These are phyloP conservation scores for Pachymerium ferrugineum DNA, from an alignment of 2,888 invertebrate genomes.

Conservation along the genomic window DNA sequence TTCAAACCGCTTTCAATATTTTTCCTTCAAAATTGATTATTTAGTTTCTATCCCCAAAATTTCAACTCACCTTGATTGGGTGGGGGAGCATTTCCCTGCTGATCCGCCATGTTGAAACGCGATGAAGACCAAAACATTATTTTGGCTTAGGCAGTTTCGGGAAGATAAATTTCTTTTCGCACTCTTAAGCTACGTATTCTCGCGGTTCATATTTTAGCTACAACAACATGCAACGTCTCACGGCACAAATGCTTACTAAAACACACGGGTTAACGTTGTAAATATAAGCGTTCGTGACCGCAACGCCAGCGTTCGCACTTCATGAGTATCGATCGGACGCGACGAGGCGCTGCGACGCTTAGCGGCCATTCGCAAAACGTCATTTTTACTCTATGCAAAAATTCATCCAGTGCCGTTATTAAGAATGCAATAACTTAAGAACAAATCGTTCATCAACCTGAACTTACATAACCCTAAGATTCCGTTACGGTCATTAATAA, in stretches of 20 bases:
- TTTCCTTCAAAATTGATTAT: too few relatives aligned
- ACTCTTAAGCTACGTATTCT: neutral
- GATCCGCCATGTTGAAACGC: conserved; percentile 28
- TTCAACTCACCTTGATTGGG: conserved; percentile 27
- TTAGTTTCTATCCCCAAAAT: neutral
- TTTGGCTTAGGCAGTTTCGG: neutral
- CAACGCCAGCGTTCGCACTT: too few relatives aligned
- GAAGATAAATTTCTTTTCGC: neutral
- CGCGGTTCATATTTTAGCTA: neutral
- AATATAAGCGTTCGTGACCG: too few relatives aligned
- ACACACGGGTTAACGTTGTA: too few relatives aligned
- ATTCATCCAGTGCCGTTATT: neutral
- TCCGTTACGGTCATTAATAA: too few relatives aligned
- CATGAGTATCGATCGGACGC: too few relatives aligned
- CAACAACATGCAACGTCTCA: too few relatives aligned
- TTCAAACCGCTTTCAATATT: too few relatives aligned
- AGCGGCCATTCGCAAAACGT: too few relatives aligned
- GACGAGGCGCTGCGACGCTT: too few relatives aligned
- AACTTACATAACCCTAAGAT: too few relatives aligned
- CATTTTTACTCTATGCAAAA: neutral
- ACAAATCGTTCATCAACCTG: neutral
- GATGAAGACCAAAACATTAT: conserved; percentile 23
- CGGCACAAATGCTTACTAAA: too few relatives aligned
- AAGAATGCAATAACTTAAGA: neutral
- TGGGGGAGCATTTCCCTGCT: conserved; percentile 2